These are phyloP conservation scores for Peromyscus leucopus DNA, from an alignment of 2,113 vertebrate species.

Conservation along the genomic window DNA sequence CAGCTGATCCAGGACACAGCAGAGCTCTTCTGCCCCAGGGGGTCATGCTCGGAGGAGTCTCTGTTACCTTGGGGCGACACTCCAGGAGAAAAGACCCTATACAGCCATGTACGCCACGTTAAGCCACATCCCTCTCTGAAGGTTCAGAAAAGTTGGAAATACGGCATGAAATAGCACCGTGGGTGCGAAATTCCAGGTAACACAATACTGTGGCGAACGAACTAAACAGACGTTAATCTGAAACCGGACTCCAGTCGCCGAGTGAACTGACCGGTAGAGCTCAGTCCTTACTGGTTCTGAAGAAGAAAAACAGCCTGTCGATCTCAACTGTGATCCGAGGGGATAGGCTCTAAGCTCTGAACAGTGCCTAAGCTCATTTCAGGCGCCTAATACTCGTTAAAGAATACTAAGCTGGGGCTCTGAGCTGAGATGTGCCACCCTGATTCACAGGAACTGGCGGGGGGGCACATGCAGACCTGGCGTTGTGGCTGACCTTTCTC, in stretches of 20 bases:
- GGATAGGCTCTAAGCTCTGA: slow-evolving; percentile 51
- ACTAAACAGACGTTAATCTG: slow-evolving; percentile 73
- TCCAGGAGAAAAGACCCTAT: neutral
- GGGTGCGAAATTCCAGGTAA: slow-evolving; percentile 54
- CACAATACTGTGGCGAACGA: slow-evolving; percentile 60
- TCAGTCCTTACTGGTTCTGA: slow-evolving; percentile 59
- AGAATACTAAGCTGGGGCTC: slow-evolving; percentile 18
- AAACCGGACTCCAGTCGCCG: slow-evolving; percentile 77
- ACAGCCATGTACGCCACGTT: neutral
- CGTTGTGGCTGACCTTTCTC: neutral
- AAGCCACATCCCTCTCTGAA: slow-evolving; percentile 13
- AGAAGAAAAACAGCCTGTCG: slow-evolving; percentile 68
- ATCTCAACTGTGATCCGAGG: slow-evolving; percentile 58
- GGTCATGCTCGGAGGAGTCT: neutral
- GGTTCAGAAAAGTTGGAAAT: slow-evolving; percentile 55
- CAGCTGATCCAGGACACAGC: neutral
- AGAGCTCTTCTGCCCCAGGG: too few relatives aligned
- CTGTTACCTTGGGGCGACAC: slow-evolving; percentile 20
- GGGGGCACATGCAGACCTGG: neutral
- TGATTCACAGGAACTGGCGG: neutral
- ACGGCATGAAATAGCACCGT: slow-evolving; percentile 17
- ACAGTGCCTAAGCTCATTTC: slow-evolving; percentile 36
- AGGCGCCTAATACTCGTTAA: slow-evolving; percentile 4
- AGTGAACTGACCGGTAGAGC: neutral
- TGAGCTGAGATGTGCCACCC: neutral